phyloP scores from a whole-genome alignment of 2,888 invertebrate genomes.

The Dolomedes plantarius region DNA sequence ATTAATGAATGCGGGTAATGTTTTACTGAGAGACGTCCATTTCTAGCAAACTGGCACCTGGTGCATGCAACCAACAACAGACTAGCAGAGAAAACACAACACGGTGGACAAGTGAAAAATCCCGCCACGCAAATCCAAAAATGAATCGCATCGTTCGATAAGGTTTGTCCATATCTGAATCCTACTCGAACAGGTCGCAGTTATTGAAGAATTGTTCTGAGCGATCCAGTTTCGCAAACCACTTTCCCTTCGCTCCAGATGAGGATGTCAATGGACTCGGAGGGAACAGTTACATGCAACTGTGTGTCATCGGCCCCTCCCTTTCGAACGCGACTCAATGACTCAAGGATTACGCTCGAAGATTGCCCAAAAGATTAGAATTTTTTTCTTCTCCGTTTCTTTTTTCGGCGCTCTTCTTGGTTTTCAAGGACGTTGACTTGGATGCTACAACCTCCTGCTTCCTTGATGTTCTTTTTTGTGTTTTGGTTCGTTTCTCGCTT shows the following conservation, averaged over 20 bases:
- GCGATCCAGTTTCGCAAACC: constrained; percentile 49
- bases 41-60: no score
- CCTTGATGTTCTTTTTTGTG: constrained; percentile 42
- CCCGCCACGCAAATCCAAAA: no score
- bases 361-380: constrained; percentile 41
- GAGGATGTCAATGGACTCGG: constrained; percentile 63
- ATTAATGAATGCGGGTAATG: no score
- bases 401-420: constrained; percentile 40
- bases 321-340: constrained; percentile 52
- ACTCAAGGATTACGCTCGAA: constrained; percentile 54
- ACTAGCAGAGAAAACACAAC: no score
- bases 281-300: constrained; percentile 54
- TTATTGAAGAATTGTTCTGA: constrained; percentile 36
- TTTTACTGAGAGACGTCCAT: no score
- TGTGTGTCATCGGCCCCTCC: constrained; percentile 69
- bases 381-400: neutral
- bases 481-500: constrained; percentile 16
- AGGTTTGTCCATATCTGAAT: constrained; percentile 10
- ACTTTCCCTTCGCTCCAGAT: constrained; percentile 68
- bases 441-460: constrained; percentile 51
- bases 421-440: constrained; percentile 71
- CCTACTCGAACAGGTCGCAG: constrained; percentile 17
- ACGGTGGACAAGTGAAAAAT: no score
- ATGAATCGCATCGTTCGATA: neutral
- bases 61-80: no score